Base-by-base conservation (phyloP, 2,113 vertebrate species). In the Catharus minimus region DNA sequence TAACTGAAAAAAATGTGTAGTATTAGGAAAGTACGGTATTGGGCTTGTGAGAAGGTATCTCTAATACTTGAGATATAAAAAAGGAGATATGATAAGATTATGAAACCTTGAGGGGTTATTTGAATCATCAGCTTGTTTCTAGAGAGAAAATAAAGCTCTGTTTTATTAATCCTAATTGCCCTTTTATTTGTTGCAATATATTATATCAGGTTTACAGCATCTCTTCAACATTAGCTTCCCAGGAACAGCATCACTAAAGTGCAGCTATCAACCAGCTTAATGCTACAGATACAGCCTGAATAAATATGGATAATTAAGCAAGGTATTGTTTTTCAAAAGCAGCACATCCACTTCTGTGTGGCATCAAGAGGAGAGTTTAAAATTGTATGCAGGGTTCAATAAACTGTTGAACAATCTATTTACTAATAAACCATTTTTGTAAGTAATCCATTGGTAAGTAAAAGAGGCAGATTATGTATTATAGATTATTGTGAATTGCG, bases 121-220 rank as follows among this genome's bases (percentile, higher is more conserved):
- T 53, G 36, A 85, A 57, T 73, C 24, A 61, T 73, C 47, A 66
- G 0, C 43, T 90, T 84, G 13, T 90, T 88, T 76, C 44, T 65
- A 36, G 14, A 62, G 72, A 39, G 26, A 69, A 91, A 88, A 64
- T 85, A 44, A 81, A 61, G 10, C 44, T 60, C 38, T 47, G 7
- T 76, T 89, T 66, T 74, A 66, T 81, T 83, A 74, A 47, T 94
- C n/a, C 74, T 90, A 72, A 80, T 80, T 56, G 80, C 79, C 55
- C 66, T 88, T 88, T 85, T 88, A 47, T 92, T 92, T 86, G 76
- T 91, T 89, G 82, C 65, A 32, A 49, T 80, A 32, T 90, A 81
- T 61, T 55, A 49, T 78, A 87, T 85, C 21, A 52, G 41, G 43
- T 87, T 79, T 92, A 82, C 36, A 69, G 71, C 22, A 78, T 92